These are phyloP conservation scores for Gila robusta DNA, from an alignment of 2,797 vertebrate species.

Conservation along the genomic window DNA sequence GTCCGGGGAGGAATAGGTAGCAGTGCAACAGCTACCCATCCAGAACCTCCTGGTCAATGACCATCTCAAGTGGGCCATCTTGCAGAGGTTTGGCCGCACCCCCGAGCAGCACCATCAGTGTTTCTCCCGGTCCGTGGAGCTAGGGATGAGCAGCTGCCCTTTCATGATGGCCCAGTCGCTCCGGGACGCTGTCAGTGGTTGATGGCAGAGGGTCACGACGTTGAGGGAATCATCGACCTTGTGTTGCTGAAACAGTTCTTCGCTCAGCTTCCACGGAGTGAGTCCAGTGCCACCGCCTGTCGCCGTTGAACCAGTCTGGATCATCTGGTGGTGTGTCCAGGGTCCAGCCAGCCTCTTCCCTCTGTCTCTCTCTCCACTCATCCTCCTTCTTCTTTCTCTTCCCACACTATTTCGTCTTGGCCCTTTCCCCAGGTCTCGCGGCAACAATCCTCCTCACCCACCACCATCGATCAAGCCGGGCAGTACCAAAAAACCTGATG, in stretches of 20 bases:
- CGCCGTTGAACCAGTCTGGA: neutral
- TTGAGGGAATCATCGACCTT: neutral
- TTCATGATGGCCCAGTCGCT: neutral
- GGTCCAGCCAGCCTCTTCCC: neutral
- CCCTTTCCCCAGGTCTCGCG: too few relatives aligned
- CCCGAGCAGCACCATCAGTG: neutral
- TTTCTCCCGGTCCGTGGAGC: neutral
- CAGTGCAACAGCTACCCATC: too few relatives aligned
- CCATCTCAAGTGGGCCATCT: too few relatives aligned
- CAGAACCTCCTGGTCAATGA: too few relatives aligned
- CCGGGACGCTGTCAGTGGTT: neutral
- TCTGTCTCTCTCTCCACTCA: neutral
- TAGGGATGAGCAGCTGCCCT: neutral
- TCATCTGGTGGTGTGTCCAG: neutral
- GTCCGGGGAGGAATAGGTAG: too few relatives aligned
- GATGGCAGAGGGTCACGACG: neutral
- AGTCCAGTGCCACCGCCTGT: neutral
- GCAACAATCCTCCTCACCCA: too few relatives aligned
- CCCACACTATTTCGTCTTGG: too few relatives aligned
- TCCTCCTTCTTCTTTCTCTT: neutral
- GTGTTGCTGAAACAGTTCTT: neutral
- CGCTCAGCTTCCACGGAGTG: neutral
- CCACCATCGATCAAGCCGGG: too few relatives aligned
- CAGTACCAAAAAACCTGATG: too few relatives aligned
- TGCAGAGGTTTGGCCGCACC: too few relatives aligned